phyloP scores from a whole-genome alignment of 2,113 vertebrate species.

The Oryzias melastigma region DNA sequence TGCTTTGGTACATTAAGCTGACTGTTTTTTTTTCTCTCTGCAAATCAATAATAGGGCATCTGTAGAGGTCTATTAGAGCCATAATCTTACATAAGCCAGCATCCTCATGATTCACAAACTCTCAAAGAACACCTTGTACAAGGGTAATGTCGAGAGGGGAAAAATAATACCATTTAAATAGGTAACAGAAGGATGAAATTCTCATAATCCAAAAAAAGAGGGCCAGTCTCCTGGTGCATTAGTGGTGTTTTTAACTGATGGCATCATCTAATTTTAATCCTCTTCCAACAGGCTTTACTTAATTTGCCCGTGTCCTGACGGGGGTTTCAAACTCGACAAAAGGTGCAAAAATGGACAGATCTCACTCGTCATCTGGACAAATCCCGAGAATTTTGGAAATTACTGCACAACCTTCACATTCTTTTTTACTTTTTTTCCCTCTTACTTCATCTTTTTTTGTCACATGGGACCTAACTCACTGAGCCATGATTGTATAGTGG shows the following conservation, averaged over 20 bases:
- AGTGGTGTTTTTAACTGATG: constrained; percentile 17
- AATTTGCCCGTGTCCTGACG: constrained; percentile 9
- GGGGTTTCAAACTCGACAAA: constrained; percentile 23
- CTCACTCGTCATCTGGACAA: constrained; percentile 34
- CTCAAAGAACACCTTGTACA: constrained; percentile 57
- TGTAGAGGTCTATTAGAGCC: constrained; percentile 66
- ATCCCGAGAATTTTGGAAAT: constrained; percentile 48
- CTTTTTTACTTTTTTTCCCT: neutral
- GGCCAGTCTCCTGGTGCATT: neutral
- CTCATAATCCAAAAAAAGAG: constrained; percentile 8
- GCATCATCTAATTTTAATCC: neutral
- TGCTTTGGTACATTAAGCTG: constrained; percentile 64
- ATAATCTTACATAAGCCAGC: constrained; percentile 63
- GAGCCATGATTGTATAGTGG: constrained; percentile 64
- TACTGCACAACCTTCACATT: constrained; percentile 12
- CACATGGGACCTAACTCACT: constrained; percentile 35
- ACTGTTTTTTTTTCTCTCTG: constrained; percentile 59
- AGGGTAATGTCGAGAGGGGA: constrained; percentile 54
- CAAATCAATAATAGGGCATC: constrained; percentile 71
- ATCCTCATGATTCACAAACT: constrained; percentile 58
- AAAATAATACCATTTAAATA: constrained; percentile 26
- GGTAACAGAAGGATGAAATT: constrained; percentile 15
- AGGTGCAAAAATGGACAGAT: constrained; percentile 25
- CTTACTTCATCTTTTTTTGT: constrained; percentile 15
- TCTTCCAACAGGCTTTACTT: constrained; percentile 2